These are phyloP conservation scores for Calcarius ornatus DNA, from an alignment of 2,113 vertebrate species.

Conservation along the genomic window DNA sequence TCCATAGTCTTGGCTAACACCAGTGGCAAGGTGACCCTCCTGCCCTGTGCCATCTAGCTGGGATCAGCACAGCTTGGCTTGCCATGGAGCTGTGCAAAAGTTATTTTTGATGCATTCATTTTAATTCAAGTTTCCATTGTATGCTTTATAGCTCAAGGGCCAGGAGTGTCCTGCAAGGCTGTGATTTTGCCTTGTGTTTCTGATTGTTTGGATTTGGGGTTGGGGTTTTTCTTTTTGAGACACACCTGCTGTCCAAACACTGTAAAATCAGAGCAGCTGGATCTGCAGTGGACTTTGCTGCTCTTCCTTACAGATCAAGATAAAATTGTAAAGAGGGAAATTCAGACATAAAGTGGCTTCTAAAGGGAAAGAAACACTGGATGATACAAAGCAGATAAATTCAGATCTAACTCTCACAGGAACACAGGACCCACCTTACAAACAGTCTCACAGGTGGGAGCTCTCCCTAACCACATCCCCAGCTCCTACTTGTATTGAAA, in stretches of 20 bases:
- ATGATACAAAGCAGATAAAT: neutral
- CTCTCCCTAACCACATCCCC: neutral
- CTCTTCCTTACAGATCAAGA: constrained; percentile 27
- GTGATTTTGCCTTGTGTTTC: neutral
- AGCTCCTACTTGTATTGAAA: neutral
- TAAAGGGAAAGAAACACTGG: neutral
- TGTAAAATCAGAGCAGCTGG: constrained; percentile 49
- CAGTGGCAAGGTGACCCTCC: neutral
- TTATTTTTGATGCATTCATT: neutral
- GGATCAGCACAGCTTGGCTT: neutral
- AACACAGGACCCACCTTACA: neutral
- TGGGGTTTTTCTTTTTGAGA: neutral
- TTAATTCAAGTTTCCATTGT: neutral
- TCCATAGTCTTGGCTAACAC: neutral
- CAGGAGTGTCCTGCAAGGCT: neutral
- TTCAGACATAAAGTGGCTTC: constrained; percentile 30
- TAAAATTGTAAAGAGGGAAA: constrained; percentile 26
- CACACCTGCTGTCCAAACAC: neutral
- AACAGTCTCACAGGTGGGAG: neutral
- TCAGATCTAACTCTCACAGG: neutral
- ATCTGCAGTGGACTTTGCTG: neutral
- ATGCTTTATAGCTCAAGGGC: neutral
- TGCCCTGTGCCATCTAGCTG: neutral
- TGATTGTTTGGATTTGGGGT: neutral
- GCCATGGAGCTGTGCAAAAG: neutral